phyloP scores from a whole-genome alignment of 2,797 vertebrate species.

The Odontamblyopus lacepedii region DNA sequence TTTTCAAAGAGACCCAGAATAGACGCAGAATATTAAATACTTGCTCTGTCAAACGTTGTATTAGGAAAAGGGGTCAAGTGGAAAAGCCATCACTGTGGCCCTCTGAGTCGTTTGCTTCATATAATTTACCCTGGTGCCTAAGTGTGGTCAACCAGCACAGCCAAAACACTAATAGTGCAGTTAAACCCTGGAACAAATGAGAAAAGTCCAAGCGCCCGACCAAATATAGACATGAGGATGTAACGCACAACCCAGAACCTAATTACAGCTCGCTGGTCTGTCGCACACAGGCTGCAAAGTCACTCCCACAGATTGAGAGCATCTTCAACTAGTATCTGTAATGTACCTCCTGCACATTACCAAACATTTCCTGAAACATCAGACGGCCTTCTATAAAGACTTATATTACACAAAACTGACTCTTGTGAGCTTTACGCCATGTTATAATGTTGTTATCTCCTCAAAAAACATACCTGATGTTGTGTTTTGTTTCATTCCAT shows the following conservation, averaged over 20 bases:
- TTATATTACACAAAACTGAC: no score
- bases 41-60: constrained; percentile 65
- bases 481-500: no score
- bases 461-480: no score
- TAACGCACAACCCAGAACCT: constrained; percentile 56
- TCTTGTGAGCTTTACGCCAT: no score
- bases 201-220: constrained; percentile 54
- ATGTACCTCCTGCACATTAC: constrained; percentile 23
- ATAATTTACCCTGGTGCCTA: constrained; percentile 55
- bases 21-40: constrained; percentile 73
- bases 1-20: constrained; percentile 64
- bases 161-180: constrained; percentile 62
- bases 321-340: constrained; percentile 21
- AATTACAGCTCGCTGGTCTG: constrained; percentile 64
- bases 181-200: constrained; percentile 68
- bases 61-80: constrained; percentile 69
- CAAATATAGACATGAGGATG: constrained; percentile 62
- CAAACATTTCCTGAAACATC: neutral
- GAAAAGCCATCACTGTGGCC: constrained; percentile 58
- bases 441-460: no score
- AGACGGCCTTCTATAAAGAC: neutral
- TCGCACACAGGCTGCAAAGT: constrained; percentile 37
- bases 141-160: constrained; percentile 65
- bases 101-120: constrained; percentile 52
- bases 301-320: constrained; percentile 23